phyloP scores from a whole-genome alignment of 1,140 invertebrate genomes.

The Bilobella aurantiaca region DNA sequence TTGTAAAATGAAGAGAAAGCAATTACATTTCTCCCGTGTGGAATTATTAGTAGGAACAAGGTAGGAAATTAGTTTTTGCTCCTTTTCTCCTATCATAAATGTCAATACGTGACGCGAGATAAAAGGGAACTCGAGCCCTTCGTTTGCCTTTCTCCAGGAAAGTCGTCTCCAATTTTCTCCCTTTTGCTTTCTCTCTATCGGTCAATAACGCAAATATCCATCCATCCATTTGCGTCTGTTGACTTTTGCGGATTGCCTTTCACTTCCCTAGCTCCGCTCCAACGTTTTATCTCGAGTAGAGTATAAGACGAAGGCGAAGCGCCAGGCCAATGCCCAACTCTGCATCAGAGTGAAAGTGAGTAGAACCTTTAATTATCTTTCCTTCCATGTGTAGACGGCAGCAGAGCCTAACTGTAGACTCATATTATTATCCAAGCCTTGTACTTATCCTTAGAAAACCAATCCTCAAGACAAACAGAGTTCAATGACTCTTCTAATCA shows the following conservation, averaged over 20 bases:
- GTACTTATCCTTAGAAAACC: slow-evolving; percentile 1
- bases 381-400: not conserved
- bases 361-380: not conserved
- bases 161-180: not conserved
- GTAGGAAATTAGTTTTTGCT: not conserved
- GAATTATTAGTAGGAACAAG: not conserved
- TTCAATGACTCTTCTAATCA: slow-evolving; percentile 5
- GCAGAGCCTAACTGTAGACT: not conserved
- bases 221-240: slow-evolving; percentile 14
- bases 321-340: no score
- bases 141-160: not conserved
- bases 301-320: no score
- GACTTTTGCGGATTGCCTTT: slow-evolving; percentile 12
- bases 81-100: slow-evolving; percentile 8
- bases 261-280: not conserved
- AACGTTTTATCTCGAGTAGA: no score
- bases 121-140: slow-evolving; percentile 1
- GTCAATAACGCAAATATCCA: slow-evolving; percentile 14
- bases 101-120: slow-evolving; percentile 11
- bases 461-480: not conserved
- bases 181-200: no score
- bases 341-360: no score
- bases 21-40: no score
- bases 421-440: not conserved
- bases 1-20: slow-evolving; percentile 1